These are phyloP conservation scores for Caenorhabditis sp. DNA, from an alignment of 2,888 invertebrate genomes.

Conservation along the genomic window DNA sequence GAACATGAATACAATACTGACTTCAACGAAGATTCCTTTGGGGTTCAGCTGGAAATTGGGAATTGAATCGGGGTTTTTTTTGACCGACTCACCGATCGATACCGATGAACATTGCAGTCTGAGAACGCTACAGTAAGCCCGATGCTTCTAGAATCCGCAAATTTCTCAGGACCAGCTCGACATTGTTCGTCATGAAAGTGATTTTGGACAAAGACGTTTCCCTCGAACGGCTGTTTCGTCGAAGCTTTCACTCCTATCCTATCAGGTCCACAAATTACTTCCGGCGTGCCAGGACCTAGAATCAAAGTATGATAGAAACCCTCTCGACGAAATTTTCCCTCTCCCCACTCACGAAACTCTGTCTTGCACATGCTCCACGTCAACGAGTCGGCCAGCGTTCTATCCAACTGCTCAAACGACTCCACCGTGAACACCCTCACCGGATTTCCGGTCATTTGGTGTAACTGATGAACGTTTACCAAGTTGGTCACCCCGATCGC, in stretches of 20 bases:
- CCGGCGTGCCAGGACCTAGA: conserved; percentile 81
- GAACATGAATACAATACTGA: conserved; percentile 82
- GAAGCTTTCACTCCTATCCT: conserved; percentile 82
- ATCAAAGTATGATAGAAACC: too few relatives aligned
- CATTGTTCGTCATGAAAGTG: conserved; percentile 81
- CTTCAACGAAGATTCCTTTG: conserved; percentile 82
- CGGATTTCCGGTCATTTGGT: conserved; percentile 82
- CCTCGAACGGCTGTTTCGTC: conserved; percentile 82
- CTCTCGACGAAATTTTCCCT: too few relatives aligned
- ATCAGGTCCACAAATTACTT: conserved; percentile 82
- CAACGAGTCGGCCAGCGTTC: conserved; percentile 78
- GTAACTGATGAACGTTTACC: conserved; percentile 82
- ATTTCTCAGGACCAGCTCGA: conserved; percentile 79
- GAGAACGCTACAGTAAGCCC: conserved; percentile 82
- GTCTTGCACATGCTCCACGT: conserved; percentile 83
- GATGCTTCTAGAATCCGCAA: conserved; percentile 77
- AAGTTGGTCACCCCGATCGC: conserved; percentile 83
- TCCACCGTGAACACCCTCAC: conserved; percentile 82
- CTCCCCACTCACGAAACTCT: conserved; percentile 80
- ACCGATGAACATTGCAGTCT: conserved; percentile 82
- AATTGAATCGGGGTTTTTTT: too few relatives aligned
- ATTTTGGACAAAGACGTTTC: conserved; percentile 82
- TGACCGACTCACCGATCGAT: conserved; percentile 80
- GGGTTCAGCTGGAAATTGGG: conserved; percentile 81
- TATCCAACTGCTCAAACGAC: conserved; percentile 81